Percentiles rank a stretch among this genome's conserved stretches.
Evolutionary conservation across 2,888 invertebrate species (phyloP).

Genomic region (Dolomedes plantarius): DNA sequence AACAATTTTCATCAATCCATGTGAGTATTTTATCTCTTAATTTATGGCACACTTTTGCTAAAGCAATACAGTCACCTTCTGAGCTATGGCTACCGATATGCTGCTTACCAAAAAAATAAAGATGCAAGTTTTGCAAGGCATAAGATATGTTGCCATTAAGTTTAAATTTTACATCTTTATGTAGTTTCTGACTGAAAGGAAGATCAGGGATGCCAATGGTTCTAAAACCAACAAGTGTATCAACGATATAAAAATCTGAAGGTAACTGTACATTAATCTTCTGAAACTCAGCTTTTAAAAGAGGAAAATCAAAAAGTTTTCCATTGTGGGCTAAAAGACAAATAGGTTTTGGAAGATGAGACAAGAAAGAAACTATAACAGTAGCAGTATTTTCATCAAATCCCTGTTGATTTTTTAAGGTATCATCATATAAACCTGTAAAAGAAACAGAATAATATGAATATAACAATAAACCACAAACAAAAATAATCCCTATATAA

Average conservation of each 20-base stretch:
- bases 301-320: conserved; percentile 85
- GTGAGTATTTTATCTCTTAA: conserved; percentile 34
- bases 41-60: conserved; percentile 44
- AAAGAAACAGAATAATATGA: conserved; percentile 17
- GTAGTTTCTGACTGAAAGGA: conserved; percentile 24
- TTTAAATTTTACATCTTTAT: conserved; percentile 19
- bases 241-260: conserved; percentile 32
- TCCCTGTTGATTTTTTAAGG: conserved; percentile 81
- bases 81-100: conserved; percentile 39
- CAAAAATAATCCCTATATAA: too few relatives aligned
- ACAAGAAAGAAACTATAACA: conserved; percentile 82
- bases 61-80: conserved; percentile 63
- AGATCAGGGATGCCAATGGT: conserved; percentile 26
- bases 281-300: conserved; percentile 82
- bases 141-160: conserved; percentile 19
- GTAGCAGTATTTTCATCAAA: conserved; percentile 81
- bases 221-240: conserved; percentile 50
- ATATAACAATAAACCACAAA: too few relatives aligned
- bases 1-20: conserved; percentile 57
- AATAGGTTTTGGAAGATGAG: conserved; percentile 81
- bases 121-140: conserved; percentile 38
- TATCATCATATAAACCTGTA: conserved; percentile 81
- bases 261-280: conserved; percentile 75
- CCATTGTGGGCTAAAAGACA: conserved; percentile 91
- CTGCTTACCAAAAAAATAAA: conserved; percentile 33